Evolutionary conservation across 2,888 invertebrate species (phyloP), one percentile per base, ranked within the genome.

Genomic region (Spisula subtruncata): DNA sequence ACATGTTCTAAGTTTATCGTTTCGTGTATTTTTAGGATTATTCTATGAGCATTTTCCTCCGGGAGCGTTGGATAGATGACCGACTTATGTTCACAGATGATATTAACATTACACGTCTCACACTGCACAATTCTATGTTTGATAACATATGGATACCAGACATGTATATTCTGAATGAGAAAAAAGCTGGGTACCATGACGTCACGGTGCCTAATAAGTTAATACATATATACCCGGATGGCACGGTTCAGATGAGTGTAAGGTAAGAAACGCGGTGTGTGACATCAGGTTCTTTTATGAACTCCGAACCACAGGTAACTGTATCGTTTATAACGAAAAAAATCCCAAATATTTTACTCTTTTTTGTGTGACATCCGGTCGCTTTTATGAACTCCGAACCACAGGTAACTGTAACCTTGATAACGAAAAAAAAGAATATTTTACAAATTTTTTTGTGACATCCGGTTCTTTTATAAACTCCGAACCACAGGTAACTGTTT

Each of bases 11-110:
- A 41, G 4, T 41, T 41, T 5, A 2, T 41, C 8, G 41, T 41
- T 41, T 41, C 8, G 4, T 41, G 8, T 41, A 41, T 41, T 41
- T 41, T 35, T 14, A 82, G 82, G 82, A 82, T 16, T 82, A 51
- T 60, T 56, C 82, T 10, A 82, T 82, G 82, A 82, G 82, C 56
- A 60, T 82, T 10, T 82, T 82, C 29, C 82, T 82, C 2, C 54
- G 82, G 35, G 82, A 56, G 16, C 82, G 82, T 56, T 82, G 82
- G 82, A 35, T 82, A 0, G 82, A 82, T 18, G 82, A 82, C 6
- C 48, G 82, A 0, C 41, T 82, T 5, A 32, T 5, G 0, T 82
- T 54, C n/a, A 51, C 25, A 1, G 41, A 82, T 20, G 6, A 54
- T 16, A 29, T 60, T 6, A 82, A 82, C 60, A 5, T 82, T 0